A percentile compares a stretch with the other conserved stretches of the same genome.
These are phyloP conservation scores for Phoeniculus purpureus DNA, from an alignment of 2,797 vertebrate species.

Conservation along the genomic window DNA sequence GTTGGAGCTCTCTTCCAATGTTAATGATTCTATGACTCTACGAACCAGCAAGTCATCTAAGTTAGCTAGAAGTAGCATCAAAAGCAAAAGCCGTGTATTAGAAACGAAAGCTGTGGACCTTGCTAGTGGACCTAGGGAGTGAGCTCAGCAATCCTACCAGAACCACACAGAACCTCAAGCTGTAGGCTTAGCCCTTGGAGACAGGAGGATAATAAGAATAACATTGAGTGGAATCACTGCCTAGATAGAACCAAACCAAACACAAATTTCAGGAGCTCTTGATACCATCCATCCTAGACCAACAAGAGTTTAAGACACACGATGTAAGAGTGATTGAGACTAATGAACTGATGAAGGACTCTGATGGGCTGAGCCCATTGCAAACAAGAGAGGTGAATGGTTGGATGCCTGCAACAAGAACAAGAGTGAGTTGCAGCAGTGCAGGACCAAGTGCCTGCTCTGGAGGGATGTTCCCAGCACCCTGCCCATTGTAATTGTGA, in stretches of 20 bases:
- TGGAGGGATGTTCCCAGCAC: neutral
- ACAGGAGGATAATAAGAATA: neutral
- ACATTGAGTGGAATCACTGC: neutral
- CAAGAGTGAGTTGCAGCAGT: neutral
- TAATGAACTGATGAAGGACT: neutral
- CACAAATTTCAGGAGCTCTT: neutral
- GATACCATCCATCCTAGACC: neutral
- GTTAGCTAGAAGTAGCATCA: neutral
- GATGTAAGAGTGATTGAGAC: neutral
- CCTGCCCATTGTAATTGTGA: rapidly evolving
- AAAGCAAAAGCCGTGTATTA: neutral
- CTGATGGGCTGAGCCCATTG: neutral
- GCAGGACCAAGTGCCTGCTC: neutral
- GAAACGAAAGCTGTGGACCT: neutral
- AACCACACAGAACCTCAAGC: neutral
- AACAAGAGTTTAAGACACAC: neutral
- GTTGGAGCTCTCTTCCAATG: no score
- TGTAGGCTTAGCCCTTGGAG: neutral
- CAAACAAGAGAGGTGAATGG: rapidly evolving
- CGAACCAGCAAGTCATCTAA: neutral
- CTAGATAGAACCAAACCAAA: neutral
- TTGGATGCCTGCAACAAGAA: neutral
- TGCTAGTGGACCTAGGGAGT: neutral
- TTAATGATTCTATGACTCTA: no score
- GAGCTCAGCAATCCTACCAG: neutral